phyloP scores from a whole-genome alignment of 2,888 invertebrate species.

The Charanyca ferruginea region DNA sequence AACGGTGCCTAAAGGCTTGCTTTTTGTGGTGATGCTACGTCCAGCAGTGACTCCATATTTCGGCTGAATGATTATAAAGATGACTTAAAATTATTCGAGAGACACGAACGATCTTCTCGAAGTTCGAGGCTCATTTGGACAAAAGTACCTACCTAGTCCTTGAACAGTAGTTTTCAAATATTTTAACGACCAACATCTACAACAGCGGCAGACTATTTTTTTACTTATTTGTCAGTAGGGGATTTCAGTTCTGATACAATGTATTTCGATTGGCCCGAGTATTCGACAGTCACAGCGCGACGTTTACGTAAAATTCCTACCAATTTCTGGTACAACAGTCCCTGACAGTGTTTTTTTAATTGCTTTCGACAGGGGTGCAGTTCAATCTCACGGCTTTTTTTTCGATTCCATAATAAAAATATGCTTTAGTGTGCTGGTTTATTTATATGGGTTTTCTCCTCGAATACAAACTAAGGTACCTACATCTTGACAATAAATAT shows the following conservation, averaged over 20 bases:
- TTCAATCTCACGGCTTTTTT: slow-evolving; percentile 2
- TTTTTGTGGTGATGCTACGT: too few species aligned
- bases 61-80: too few species aligned
- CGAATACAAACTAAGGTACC: neutral
- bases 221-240: neutral
- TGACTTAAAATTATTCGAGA: too few species aligned
- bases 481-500: too few species aligned
- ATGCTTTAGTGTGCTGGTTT: neutral
- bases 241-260: slow-evolving; percentile 5
- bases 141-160: too few species aligned
- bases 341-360: slow-evolving; percentile 35
- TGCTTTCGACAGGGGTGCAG: slow-evolving; percentile 28
- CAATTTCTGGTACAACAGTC: slow-evolving; percentile 25
- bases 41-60: too few species aligned
- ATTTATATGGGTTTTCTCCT: neutral
- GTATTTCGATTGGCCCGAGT: slow-evolving; percentile 3
- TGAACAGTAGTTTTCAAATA: too few species aligned
- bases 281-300: slow-evolving; percentile 9
- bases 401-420: neutral
- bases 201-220: too few species aligned
- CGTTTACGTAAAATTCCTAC: slow-evolving; percentile 25
- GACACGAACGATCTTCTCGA: too few species aligned
- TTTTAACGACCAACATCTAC: neutral
- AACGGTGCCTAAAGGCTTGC: too few species aligned
- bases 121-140: too few species aligned